Conservation (phyloP, 2,113 vertebrate genomes). For the Sturnus vulgaris region DNA sequence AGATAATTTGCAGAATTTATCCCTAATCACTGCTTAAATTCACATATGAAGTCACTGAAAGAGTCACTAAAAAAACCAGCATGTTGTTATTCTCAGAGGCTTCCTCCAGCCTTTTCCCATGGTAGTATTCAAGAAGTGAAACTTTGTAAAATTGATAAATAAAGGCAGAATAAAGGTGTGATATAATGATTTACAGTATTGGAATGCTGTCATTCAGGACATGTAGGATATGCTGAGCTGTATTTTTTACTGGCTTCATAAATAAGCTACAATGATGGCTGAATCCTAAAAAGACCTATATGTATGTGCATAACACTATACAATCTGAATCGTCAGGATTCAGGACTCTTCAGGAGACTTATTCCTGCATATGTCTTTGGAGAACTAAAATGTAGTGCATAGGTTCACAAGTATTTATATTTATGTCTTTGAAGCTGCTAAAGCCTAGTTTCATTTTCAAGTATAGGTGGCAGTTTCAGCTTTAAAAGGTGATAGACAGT, state of each 20-base stretch:
- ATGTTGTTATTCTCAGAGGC: neutral
- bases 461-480: neutral
- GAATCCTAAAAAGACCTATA: neutral
- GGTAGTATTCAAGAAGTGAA: neutral
- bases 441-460: neutral
- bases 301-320: neutral
- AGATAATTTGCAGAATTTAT: neutral
- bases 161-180: neutral
- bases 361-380: neutral
- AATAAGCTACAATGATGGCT: neutral
- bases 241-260: neutral
- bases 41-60: neutral
- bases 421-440: neutral
- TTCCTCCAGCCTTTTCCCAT: neutral
- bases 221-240: neutral
- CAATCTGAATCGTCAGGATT: neutral
- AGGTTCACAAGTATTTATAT: neutral
- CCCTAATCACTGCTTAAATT: neutral
- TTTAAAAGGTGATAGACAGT: neutral
- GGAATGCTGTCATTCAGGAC: neutral
- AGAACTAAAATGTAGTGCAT: neutral
- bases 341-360: neutral
- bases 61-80: neutral
- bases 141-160: neutral
- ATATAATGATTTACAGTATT: neutral